Conservation (phyloP, 2,113 vertebrate species). For the Phyllostomus hastatus region DNA sequence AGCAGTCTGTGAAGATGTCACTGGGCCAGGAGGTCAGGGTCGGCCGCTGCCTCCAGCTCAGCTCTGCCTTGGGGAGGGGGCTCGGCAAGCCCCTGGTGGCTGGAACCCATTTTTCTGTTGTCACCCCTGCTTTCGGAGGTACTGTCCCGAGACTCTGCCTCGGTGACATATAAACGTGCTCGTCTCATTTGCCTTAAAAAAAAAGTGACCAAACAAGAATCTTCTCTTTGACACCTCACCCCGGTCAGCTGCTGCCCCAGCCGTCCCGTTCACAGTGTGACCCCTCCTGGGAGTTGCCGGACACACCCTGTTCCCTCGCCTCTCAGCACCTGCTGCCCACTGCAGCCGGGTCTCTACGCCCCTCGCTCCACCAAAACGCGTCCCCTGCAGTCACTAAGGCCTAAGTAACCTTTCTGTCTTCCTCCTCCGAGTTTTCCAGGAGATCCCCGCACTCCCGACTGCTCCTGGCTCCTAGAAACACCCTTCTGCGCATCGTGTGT, state of each 20-base stretch:
- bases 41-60: not conserved
- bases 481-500: not conserved
- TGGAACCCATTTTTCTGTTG: not conserved
- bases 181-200: not conserved
- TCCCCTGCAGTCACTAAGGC: not conserved
- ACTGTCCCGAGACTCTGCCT: not conserved
- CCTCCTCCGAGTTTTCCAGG: too few relatives aligned
- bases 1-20: not conserved
- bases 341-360: not conserved
- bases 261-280: rapidly evolving
- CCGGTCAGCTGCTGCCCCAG: not conserved
- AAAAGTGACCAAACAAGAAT: not conserved
- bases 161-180: not conserved
- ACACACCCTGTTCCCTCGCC: not conserved
- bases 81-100: not conserved
- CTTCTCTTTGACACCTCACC: too few relatives aligned
- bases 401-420: not conserved
- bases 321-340: not conserved
- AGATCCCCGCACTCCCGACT: rapidly evolving
- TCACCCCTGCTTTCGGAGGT: not conserved
- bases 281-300: not conserved
- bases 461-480: not conserved
- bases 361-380: not conserved
- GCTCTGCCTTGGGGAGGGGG: not conserved
- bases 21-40: not conserved